Evolutionary conservation across 35 echinoderm and acorn worm species (phyloP), one percentile per base, ranked within the genome.

Genomic region (Lytechinus variegatus): DNA sequence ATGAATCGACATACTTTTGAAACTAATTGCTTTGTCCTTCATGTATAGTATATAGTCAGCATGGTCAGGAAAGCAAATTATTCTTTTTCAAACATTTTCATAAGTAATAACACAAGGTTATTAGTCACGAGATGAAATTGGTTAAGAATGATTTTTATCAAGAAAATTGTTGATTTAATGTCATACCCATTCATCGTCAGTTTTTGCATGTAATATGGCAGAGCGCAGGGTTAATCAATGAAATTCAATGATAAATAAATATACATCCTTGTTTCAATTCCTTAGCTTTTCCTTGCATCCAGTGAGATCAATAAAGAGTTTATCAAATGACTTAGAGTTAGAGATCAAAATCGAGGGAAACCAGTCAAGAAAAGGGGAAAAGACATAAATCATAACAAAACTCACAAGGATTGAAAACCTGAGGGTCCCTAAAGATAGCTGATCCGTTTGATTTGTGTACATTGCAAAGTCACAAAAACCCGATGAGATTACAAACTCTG

Each of bases 301-400:
- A 90, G 28, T 54, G 28, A 1, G 9, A 79, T 79, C 21, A 79
- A 79, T 79, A 79, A 79, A 79, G 66, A 19, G 19, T 79, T 24
- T 24, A 79, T 16, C 66, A 79, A 79, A 24, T 8, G 66, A 58
- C 56, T 13, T 9, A 58, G 56, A 58, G 33, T 44, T 44, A 44
- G 56, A 58, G 56, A 79, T 79, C 66, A 24, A 79, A 24, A 79
- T 79, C 66, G 24, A n/a, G 66, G n/a, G n/a, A n/a, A 24, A 58
- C 9, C 56, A 90, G 88, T 44, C 33, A 90, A 29, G 14, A 90
- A 33, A 29, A 90, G 88, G 88, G 88, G 52, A 90, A 90, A 54
- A 90, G 52, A 90, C 88, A 52, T 90, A 44, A 90, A 90, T 90
- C 88, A 90, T 90, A 90, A 90, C 88, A 90, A 90, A 90, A 90